Percentiles rank a stretch among this genome's conserved stretches.
These are phyloP conservation scores for Entomyzon cyanotis DNA, from an alignment of 2,113 vertebrate genomes.

Conservation along the genomic window DNA sequence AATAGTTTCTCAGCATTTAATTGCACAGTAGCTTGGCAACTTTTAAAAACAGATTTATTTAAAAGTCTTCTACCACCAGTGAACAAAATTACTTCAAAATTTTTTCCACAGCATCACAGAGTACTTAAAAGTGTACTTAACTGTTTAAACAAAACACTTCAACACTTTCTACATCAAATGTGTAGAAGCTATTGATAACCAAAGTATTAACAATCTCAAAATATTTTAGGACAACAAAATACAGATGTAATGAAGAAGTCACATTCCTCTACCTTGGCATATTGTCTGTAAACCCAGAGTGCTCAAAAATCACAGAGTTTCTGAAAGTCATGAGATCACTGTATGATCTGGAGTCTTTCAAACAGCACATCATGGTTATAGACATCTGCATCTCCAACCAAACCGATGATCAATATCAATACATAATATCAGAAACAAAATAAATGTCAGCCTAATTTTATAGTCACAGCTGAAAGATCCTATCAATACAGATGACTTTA, in stretches of 20 bases:
- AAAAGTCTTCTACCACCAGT: neutral
- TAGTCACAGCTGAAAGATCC: neutral
- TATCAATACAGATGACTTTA: neutral
- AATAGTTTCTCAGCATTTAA: neutral
- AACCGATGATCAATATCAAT: neutral
- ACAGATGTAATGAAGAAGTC: neutral
- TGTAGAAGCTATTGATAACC: neutral
- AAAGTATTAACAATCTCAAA: neutral
- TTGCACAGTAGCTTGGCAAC: neutral
- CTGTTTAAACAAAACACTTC: neutral
- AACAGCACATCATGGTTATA: neutral
- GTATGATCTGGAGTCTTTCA: neutral
- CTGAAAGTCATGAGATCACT: neutral
- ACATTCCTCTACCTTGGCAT: neutral
- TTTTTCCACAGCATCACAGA: neutral
- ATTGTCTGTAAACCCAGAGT: neutral
- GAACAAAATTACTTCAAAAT: neutral
- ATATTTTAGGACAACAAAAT: neutral
- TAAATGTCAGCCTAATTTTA: neutral
- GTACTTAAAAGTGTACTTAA: neutral
- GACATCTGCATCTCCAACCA: neutral
- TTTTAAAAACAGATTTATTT: neutral
- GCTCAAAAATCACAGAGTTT: neutral
- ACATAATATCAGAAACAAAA: neutral
- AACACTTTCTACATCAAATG: neutral